Base-by-base conservation (phyloP, 2,113 vertebrate genomes). In the Trochalopteron elliotii region DNA sequence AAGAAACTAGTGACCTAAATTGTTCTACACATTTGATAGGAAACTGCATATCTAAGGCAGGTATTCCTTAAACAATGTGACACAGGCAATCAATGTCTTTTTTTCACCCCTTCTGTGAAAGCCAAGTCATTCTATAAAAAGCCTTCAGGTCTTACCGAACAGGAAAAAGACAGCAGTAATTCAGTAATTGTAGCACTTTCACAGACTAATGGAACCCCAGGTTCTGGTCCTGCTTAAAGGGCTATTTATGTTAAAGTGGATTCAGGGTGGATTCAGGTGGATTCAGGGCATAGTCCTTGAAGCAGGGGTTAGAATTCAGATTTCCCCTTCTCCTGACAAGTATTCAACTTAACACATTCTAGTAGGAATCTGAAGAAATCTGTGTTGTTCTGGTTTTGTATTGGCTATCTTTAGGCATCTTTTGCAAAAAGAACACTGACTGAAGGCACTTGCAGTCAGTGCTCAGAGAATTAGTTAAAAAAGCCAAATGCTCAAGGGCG, bases 351-450 rank as follows among this genome's bases (percentile, higher is more conserved):
- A 33, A 78, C 23, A 31, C 7, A 49, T 79, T 94, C 65, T 49
- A 79, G 19, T 7, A 83, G 40, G 53, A 64, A 85, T 39, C 45
- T 27, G 37, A 20, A 83, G 15, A 85, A 80, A 85, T 57, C 53
- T 28, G 22, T 28, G 13, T 28, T 3, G 1, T 45, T 78, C 11
- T 23, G 55, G 15, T 68, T 71, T 87, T 76, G 9, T 37, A 45
- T 13, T 87, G 40, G 31, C 39, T 82, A 40, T 37, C 42, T 87
- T 63, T 4, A 89, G 30, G 39, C 28, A 80, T 47, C 49, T 88
- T 91, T 44, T 94, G 53, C 61, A 92, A 33, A 23, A 15, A 71
- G 60, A 95, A 49, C 59, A 30, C n/a, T 72, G 55, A 74, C 28
- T 57, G 45, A 57, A 57, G 40, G 70, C 57, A 90, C 61, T 56